Evolutionary conservation across 1,140 invertebrate species (phyloP), one percentile per base, ranked within the genome.

Genomic region (Tetramorium parvispinum): DNA sequence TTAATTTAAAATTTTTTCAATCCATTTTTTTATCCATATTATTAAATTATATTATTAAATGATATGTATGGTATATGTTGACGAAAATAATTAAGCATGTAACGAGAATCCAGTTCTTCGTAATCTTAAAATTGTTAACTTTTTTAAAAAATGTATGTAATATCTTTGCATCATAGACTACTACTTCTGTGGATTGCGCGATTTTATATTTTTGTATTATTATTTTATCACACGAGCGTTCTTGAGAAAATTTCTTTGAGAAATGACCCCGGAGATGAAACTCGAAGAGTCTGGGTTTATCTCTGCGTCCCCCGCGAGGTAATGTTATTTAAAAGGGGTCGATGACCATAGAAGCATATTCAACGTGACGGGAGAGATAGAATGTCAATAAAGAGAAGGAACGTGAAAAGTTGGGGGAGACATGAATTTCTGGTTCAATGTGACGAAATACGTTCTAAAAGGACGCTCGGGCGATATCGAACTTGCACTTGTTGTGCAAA

Each of bases 381-480:
- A 89, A 89, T 85, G 71, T 89, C 88, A 89, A 89, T 89, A 89
- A 89, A 89, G 87, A 55, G 63, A 40, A 59, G 85, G 71, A 87
- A 71, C 70, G 57, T 46, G 88, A 89, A 89, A 78, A n/a, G 63
- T 71, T 61, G 27, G 11, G 46, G 40, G 49, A 79, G 75, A 89
- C 57, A 24, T 61, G 79, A 86, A 85, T 85, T 88, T 89, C 75
- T 81, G 71, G 53, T 55, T 79, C 27, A 63, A 46, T n/a, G 21
- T 63, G 6, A 63, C 40, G 32, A 32, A 5, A n/a, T 21, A 61
- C 51, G 37, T 53, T 37, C 8, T 6, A 5, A 55, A 81, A 66
- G 24, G 18, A 5, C 6, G 43, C 10, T 32, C 43, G 24, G 7
- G 3, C 21, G 32, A 24, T 51, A 13, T 81, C 8, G 1, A 24